Evolutionary conservation across 2,113 vertebrate genomes (phyloP), one percentile per base, ranked within the genome.

Genomic region (Capricornis sumatraensis): DNA sequence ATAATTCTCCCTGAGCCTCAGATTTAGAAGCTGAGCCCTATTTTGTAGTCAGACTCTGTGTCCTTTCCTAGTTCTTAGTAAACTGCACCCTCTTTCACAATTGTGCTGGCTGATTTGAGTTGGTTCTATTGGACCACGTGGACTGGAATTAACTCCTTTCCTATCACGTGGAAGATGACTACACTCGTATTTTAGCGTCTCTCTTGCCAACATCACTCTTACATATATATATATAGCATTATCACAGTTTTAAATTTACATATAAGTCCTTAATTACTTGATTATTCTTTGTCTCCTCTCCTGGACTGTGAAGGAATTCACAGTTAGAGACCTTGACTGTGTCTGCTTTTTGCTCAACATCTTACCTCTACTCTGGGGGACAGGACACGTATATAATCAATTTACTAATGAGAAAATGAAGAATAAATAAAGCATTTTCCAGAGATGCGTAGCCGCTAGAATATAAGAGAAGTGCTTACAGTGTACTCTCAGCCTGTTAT

Each of bases 1-100:
- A 87, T 92, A 91, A 93, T 92, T 91, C 86, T 83, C 52, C 52
- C 47, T 84, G 82, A 95, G 86, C 91, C 89, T 55, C 33, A 52
- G 90, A 76, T 88, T 96, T 90, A 87, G 89, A 92, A 88, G n/a
- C 43, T 14, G 36, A 96, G 84, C 57, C 47, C 50, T 94, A 2
- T 67, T 91, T 96, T 64, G 55, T 13, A 96, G 89, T 84, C 50
- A 74, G 83, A 21, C 40, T 89, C 55, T 86, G 27, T 19, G 25
- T 90, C 23, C 11, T 89, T 87, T 52, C 81, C 19, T 33, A 17
- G 28, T 78, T 96, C 79, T 67, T 84, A 83, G 36, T 28, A 91
- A 57, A 50, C 50, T 57, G 5, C 67, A 50, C 36, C 28, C 13
- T 90, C 25, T 55, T 79, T 89, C 71, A 62, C 12, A 45, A 0